A percentile compares a stretch with the other conserved stretches of the same genome.
phyloP scores from a whole-genome alignment of 1,140 invertebrate species.

The Leptinotarsa undecemlineata region DNA sequence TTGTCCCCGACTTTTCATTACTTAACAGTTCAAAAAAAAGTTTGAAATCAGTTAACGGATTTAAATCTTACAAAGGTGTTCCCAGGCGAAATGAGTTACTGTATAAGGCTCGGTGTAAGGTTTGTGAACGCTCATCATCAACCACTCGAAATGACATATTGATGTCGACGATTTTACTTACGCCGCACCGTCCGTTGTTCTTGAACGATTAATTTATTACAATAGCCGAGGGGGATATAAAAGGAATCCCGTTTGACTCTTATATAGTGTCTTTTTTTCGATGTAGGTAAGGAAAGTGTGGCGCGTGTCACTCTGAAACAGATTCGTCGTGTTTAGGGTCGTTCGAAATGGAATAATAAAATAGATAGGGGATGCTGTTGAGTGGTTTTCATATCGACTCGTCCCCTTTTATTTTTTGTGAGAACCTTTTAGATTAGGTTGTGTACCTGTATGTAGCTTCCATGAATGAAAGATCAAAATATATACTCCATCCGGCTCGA shows the following conservation, averaged over 20 bases:
- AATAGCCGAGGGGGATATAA: background rate
- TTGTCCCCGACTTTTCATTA: too few species aligned
- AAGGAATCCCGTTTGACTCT: slow-evolving; percentile 14
- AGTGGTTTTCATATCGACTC: background rate
- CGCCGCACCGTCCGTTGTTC: slow-evolving; percentile 5
- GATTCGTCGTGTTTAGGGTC: background rate
- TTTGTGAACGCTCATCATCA: background rate
- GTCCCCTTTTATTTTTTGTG: too few species aligned
- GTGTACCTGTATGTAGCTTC: too few species aligned
- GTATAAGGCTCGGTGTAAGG: too few species aligned
- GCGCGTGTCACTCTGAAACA: slow-evolving; percentile 4
- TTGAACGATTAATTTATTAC: background rate
- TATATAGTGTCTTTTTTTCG: background rate
- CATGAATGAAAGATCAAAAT: too few species aligned
- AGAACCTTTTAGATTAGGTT: too few species aligned
- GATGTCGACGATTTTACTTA: slow-evolving; percentile 9
- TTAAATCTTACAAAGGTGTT: too few species aligned
- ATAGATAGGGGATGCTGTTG: background rate
- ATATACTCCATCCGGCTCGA: too few species aligned
- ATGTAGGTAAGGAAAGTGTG: background rate
- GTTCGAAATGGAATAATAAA: background rate
- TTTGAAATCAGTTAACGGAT: too few species aligned
- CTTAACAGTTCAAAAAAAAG: too few species aligned
- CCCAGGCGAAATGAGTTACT: too few species aligned
- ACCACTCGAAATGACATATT: slow-evolving; percentile 17